phyloP scores from a whole-genome alignment of 1,140 invertebrate genomes.

The Linepithema humile region DNA sequence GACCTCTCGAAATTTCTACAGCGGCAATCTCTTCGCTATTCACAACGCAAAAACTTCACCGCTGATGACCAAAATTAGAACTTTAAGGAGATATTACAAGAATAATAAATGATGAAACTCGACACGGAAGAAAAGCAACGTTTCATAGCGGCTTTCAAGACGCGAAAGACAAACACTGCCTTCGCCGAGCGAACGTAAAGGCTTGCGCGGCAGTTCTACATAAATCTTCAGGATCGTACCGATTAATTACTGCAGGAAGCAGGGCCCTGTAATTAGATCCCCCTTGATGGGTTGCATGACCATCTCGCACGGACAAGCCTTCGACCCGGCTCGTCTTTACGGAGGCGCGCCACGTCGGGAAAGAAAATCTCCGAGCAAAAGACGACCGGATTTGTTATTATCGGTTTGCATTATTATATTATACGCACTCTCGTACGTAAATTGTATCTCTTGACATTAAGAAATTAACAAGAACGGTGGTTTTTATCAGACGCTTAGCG shows the following conservation, averaged over 20 bases:
- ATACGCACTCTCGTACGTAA: too few species aligned
- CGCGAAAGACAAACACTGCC: conserved; percentile 45
- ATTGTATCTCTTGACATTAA: too few species aligned
- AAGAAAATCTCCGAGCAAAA: conserved; percentile 29
- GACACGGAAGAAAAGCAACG: background rate
- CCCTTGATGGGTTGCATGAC: conserved; percentile 66
- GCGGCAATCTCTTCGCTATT: background rate
- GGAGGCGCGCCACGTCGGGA: background rate
- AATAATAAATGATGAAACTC: background rate
- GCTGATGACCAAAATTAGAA: background rate
- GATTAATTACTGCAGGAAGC: conserved; percentile 77
- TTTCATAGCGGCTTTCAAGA: background rate
- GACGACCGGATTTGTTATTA: conserved; percentile 3
- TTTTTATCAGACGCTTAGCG: too few species aligned
- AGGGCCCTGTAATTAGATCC: conserved; percentile 76
- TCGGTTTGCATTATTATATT: too few species aligned
- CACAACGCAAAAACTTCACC: background rate
- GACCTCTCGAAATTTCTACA: background rate
- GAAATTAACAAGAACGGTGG: too few species aligned
- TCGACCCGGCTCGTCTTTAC: conserved; percentile 38
- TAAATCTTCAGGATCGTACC: conserved; percentile 71
- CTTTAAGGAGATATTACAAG: background rate
- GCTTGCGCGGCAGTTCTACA: conserved; percentile 36
- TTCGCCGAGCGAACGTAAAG: background rate
- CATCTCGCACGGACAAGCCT: conserved; percentile 67